Conservation (phyloP, 2,797 vertebrate species). For the Chiroxiphia lanceolata region DNA sequence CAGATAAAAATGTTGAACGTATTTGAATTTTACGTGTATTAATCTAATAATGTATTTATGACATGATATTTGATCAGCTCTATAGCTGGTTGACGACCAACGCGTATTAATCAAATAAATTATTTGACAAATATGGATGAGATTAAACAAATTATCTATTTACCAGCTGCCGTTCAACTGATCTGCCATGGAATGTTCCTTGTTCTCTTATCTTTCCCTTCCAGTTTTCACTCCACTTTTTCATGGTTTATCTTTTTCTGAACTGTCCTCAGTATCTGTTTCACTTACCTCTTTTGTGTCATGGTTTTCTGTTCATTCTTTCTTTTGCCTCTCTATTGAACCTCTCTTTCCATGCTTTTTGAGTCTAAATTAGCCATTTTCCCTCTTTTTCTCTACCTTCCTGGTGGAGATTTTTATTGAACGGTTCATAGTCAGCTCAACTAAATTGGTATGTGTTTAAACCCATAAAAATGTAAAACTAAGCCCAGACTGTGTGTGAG, state of each 20-base stretch:
- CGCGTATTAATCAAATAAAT: slow-evolving; percentile 21
- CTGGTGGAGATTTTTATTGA: background rate
- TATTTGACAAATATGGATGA: background rate
- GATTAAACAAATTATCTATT: background rate
- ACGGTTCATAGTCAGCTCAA: background rate
- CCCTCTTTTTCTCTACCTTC: background rate
- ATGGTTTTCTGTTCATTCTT: background rate
- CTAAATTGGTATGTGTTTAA: background rate
- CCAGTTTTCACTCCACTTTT: background rate
- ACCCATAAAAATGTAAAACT: background rate
- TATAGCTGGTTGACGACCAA: background rate
- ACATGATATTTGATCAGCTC: background rate
- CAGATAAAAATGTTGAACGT: background rate
- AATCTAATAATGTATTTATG: background rate
- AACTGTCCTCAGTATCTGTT: background rate
- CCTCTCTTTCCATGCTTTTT: background rate
- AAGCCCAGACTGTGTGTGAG: background rate
- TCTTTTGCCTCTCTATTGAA: background rate
- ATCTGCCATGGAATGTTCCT: background rate
- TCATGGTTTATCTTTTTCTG: background rate
- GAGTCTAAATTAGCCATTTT: background rate
- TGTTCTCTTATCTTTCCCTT: background rate
- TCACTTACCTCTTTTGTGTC: background rate
- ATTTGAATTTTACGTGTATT: slow-evolving; percentile 6
- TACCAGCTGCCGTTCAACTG: background rate